Evolutionary conservation across 2,888 invertebrate species (phyloP).

Genomic region (Agriopis marginaria): DNA sequence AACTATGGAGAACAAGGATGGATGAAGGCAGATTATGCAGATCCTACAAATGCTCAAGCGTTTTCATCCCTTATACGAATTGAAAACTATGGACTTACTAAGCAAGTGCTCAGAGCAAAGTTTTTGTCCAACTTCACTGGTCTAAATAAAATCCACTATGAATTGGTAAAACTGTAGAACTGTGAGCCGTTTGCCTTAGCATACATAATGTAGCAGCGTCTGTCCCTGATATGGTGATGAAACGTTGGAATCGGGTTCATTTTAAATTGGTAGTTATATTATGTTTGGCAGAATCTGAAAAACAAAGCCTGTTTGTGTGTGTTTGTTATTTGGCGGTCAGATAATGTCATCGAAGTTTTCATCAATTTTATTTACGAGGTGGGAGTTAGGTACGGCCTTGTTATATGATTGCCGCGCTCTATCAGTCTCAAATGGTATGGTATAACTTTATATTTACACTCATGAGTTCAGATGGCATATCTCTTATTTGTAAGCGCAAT

Average conservation of each 20-base stretch:
- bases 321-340: conserved; percentile 8
- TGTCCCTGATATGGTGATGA: conserved; percentile 55
- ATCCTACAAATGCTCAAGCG: no score
- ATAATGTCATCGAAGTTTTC: not conserved
- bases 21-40: not conserved
- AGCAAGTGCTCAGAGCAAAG: not conserved
- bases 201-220: conserved; percentile 58
- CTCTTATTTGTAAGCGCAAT: no score
- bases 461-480: no score
- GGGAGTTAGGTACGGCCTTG: no score
- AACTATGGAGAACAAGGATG: no score
- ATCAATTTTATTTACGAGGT: conserved; percentile 1
- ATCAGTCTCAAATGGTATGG: no score
- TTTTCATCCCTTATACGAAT: no score
- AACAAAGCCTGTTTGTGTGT: not conserved
- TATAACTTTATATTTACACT: no score
- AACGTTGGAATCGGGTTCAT: conserved; percentile 39
- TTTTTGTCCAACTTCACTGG: not conserved
- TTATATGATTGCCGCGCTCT: no score
- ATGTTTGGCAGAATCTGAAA: conserved; percentile 20
- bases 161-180: conserved; percentile 11
- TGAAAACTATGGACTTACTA: no score
- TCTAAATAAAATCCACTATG: not conserved
- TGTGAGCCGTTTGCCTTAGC: conserved; percentile 39
- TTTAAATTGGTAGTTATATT: not conserved